phyloP scores from a whole-genome alignment of 2,888 invertebrate species.

The Trichopoda pennipes region DNA sequence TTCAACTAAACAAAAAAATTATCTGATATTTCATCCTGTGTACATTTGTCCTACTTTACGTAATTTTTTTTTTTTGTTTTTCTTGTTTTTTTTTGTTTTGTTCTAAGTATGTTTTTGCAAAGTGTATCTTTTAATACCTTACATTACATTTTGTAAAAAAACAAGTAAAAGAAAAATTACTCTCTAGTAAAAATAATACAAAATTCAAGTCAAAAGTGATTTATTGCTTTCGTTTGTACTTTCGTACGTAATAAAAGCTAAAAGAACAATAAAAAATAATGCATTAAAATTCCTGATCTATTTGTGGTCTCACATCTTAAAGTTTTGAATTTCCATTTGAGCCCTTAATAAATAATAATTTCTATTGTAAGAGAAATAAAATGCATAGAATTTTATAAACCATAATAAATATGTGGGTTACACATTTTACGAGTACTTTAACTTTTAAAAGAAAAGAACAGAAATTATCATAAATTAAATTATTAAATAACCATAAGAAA shows the following conservation, averaged over 20 bases:
- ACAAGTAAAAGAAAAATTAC: background rate
- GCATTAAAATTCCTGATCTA: constrained; percentile 38
- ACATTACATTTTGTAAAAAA: constrained; percentile 19
- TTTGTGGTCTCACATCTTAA: constrained; percentile 21
- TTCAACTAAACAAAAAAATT: too few species aligned
- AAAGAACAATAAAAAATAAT: constrained; percentile 37
- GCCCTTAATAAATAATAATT: background rate
- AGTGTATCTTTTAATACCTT: constrained; percentile 13
- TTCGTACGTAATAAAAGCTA: constrained; percentile 12
- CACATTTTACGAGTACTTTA: background rate
- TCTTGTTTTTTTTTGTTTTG: too few species aligned
- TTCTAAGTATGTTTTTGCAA: background rate
- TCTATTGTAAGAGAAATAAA: background rate
- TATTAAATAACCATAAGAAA: constrained; percentile 51
- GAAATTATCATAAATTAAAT: constrained; percentile 52
- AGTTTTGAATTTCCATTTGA: constrained; percentile 10
- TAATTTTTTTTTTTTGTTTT: too few species aligned
- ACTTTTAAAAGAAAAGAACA: constrained; percentile 1
- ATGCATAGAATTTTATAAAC: background rate
- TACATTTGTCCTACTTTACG: too few species aligned
- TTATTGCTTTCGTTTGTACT: constrained; percentile 41
- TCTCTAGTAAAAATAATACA: constrained; percentile 7
- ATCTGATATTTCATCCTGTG: too few species aligned
- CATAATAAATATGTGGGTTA: constrained; percentile 12
- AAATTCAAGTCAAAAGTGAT: constrained; percentile 55